phyloP scores from a whole-genome alignment of 2,113 vertebrate genomes.

The Coregonus clupeaformis region DNA sequence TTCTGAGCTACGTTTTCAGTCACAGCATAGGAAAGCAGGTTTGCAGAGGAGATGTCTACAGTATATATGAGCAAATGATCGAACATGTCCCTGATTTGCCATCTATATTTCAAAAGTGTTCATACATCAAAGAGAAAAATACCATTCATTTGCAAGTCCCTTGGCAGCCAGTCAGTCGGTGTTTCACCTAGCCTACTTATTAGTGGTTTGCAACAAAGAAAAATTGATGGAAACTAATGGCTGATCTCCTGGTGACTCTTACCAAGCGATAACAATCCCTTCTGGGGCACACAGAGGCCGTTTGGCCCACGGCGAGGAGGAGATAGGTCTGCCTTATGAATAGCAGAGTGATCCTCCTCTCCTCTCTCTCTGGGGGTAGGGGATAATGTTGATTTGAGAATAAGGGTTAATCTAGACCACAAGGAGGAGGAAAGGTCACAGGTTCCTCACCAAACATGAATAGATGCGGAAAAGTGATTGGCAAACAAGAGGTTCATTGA shows the following conservation, averaged over 20 bases:
- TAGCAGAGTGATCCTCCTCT: background rate
- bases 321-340: slow-evolving; percentile 21
- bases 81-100: slow-evolving; percentile 31
- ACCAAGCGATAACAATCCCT: slow-evolving; percentile 49
- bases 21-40: slow-evolving; percentile 16
- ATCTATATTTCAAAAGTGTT: slow-evolving; percentile 18
- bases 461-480: too few species aligned
- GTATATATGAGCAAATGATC: background rate
- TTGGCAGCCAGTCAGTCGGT: slow-evolving; percentile 1
- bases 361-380: background rate
- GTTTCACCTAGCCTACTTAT: background rate
- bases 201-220: slow-evolving; percentile 28
- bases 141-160: background rate
- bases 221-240: slow-evolving; percentile 34
- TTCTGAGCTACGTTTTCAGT: background rate
- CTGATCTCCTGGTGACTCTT: slow-evolving; percentile 38
- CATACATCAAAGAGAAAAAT: slow-evolving; percentile 26
- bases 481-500: too few species aligned
- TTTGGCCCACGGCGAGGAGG: slow-evolving; percentile 46
- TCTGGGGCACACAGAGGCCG: slow-evolving; percentile 44
- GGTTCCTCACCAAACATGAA: too few species aligned
- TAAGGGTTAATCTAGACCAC: too few species aligned
- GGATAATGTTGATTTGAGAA: too few species aligned
- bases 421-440: too few species aligned
- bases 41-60: slow-evolving; percentile 2